These are phyloP conservation scores for Urocolius indicus DNA, from an alignment of 2,113 vertebrate species.

Conservation along the genomic window DNA sequence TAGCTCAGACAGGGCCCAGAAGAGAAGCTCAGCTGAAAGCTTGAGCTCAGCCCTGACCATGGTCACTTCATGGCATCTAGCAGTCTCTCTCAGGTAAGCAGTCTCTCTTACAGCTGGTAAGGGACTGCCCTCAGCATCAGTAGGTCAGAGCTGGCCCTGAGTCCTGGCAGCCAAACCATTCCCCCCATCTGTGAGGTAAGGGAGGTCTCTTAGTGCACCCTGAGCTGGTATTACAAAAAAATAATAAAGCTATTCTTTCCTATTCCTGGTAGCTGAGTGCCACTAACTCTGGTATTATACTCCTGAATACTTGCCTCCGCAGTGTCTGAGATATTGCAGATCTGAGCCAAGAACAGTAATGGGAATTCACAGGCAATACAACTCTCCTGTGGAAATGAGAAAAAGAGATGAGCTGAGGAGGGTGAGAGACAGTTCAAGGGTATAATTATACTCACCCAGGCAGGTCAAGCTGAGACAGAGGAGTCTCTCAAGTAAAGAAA, in stretches of 20 bases:
- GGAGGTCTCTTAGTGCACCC: neutral
- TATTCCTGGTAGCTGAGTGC: neutral
- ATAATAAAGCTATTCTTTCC: neutral
- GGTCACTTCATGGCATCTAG: neutral
- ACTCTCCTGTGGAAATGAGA: neutral
- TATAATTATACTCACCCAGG: neutral
- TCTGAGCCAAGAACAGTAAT: constrained; percentile 12
- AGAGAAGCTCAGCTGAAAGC: neutral
- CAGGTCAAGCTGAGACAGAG: neutral
- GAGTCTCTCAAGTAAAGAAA: constrained; percentile 15
- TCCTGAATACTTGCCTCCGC: neutral
- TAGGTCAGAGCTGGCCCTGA: neutral
- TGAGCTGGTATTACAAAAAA: neutral
- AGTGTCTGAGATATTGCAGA: neutral
- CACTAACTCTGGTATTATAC: neutral
- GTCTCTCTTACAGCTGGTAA: accelerated
- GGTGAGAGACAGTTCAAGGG: constrained; percentile 49
- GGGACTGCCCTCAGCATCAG: accelerated
- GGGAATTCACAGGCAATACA: constrained; percentile 27
- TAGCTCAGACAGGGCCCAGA: neutral
- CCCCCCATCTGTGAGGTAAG: accelerated
- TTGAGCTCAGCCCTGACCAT: neutral
- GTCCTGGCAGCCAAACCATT: neutral
- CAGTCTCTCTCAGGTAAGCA: neutral
- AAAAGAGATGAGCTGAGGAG: neutral